Evolutionary conservation across 53 echinoderm and acorn worm genomes (phyloP), one percentile per base, ranked within the genome.

Genomic region (Temnopleurus reevesii): DNA sequence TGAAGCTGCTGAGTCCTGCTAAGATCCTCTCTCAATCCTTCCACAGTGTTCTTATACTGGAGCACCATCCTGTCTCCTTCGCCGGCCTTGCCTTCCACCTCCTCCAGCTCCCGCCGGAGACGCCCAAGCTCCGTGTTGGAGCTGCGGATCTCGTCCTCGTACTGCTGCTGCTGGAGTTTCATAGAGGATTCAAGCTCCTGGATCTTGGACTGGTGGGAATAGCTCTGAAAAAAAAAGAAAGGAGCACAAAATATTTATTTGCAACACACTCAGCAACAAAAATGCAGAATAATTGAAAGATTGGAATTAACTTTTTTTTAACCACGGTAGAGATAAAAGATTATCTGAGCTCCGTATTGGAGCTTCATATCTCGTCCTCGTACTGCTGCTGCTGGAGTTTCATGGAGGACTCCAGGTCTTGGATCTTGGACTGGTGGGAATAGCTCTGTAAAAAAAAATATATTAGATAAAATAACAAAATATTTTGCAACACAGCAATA

Each of bases 1-100:
- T 95, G 92, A 44, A 92, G 86, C 53, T 95, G 92, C 21, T 97
- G 93, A 4, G 87, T 91, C 44, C 91, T 89, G 18, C 55, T 85
- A 27, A 92, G 82, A 29, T 95, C 97, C 30, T 76, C 90, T 24
- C 55, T 95, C 80, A 97, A 58, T 2, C 86, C 53, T 45, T 94
- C 92, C 12, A 89, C 89, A n/a, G 91, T 91, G 9, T 89, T 55
- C 83, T 92, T 92, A 36, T 92, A 80, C 81, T 91, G 90, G 41
- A 76, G 30, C 4, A 71, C 84, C 27, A 91, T 79, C 5, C 54
- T 19, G n/a, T 95, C 93, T 19, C 89, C 92, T 76, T 90, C 83
- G 29, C 87, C 84, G 44, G 90, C 77, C 61, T 89, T 60, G 23
- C 83, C 64, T 28, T 81, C 71, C 10, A 41, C 26, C 27, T 91